Evolutionary conservation across 1,140 invertebrate species (phyloP).

Genomic region (Druon quercuslanigerum): DNA sequence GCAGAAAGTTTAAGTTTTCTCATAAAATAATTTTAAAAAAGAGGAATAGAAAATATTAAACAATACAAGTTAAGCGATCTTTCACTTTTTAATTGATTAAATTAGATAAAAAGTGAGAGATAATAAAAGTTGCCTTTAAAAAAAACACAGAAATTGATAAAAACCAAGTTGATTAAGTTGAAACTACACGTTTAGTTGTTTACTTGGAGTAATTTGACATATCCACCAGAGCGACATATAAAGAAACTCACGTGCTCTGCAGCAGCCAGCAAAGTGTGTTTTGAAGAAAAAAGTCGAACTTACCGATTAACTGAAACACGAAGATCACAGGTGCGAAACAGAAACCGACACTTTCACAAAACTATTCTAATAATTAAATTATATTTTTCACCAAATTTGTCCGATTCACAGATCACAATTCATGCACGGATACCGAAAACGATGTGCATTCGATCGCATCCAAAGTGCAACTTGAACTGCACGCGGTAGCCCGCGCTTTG

Average conservation of each 20-base stretch:
- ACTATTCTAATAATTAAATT: background rate
- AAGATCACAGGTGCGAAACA: background rate
- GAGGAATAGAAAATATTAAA: too few species aligned
- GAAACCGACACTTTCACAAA: background rate
- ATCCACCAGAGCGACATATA: background rate
- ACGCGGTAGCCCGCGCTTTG: constrained; percentile 63
- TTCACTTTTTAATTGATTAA: too few species aligned
- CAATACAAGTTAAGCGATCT: too few species aligned
- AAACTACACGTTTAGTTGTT: background rate
- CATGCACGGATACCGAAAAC: constrained; percentile 61
- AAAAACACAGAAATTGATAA: too few species aligned
- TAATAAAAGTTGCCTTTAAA: too few species aligned
- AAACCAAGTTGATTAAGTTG: too few species aligned
- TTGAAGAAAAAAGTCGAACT: background rate
- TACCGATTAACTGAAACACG: background rate
- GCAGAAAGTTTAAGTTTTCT: too few species aligned
- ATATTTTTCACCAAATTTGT: background rate
- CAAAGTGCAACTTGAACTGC: constrained; percentile 73
- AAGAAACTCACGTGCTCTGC: constrained; percentile 11
- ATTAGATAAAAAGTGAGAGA: too few species aligned
- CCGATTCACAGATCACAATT: constrained; percentile 18
- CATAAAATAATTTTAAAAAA: too few species aligned
- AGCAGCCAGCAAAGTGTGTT: background rate
- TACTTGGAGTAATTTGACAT: background rate
- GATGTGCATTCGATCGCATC: constrained; percentile 71